These are phyloP conservation scores for Cercocebus atys DNA, from an alignment of 2,113 vertebrate genomes.

Conservation along the genomic window DNA sequence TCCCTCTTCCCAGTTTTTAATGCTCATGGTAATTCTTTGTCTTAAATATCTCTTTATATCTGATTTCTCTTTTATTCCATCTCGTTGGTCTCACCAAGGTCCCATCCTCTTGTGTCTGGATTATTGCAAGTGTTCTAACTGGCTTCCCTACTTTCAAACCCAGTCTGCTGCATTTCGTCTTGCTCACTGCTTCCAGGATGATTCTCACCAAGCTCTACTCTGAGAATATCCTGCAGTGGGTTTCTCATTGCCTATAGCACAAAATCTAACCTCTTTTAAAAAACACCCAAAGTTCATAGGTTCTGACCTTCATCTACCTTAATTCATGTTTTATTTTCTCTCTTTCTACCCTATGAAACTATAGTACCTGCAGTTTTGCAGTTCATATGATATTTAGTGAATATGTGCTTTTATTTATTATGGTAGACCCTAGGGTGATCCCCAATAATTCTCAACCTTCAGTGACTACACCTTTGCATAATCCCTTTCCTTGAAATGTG, in stretches of 20 bases:
- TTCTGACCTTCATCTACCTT: not conserved
- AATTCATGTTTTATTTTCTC: not conserved
- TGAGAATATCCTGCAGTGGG: not conserved
- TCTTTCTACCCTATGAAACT: not conserved
- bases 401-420: not conserved
- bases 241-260: not conserved
- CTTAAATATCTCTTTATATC: not conserved
- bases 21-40: not conserved
- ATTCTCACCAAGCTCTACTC: not conserved
- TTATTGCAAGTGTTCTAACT: not conserved
- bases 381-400: not conserved
- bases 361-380: not conserved
- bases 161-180: not conserved
- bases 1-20: not conserved
- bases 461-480: not conserved
- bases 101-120: not conserved
- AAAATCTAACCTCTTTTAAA: not conserved
- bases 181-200: not conserved
- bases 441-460: not conserved
- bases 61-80: not conserved
- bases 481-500: not conserved
- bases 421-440: not conserved
- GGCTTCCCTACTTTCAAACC: not conserved
- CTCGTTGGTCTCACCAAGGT: not conserved
- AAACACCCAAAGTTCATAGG: not conserved